Evolutionary conservation across 2,888 invertebrate species (phyloP).

Genomic region (Strigamia transsilvanica): DNA sequence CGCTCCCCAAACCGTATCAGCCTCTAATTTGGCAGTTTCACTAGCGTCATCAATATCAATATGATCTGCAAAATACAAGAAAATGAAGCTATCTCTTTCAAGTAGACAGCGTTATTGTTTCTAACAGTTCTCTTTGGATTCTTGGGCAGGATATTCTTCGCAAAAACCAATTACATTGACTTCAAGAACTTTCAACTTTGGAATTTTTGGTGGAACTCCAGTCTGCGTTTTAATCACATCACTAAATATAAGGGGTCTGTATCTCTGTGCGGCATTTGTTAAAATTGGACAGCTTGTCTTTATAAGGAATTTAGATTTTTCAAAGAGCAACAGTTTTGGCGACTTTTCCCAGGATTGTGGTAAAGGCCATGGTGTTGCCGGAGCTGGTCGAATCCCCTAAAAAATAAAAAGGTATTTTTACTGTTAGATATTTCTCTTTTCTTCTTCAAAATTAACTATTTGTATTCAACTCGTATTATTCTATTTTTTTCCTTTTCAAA

Average conservation of each 20-base stretch:
- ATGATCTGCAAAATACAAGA: background rate
- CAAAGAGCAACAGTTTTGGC: conserved; percentile 12
- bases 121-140: conserved; percentile 83
- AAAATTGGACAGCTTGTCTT: conserved; percentile 67
- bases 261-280: conserved; percentile 68
- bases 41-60: conserved; percentile 57
- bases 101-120: conserved; percentile 46
- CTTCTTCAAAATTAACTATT: background rate
- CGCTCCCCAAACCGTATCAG: conserved; percentile 79
- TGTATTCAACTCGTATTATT: background rate
- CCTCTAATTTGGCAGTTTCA: conserved; percentile 61
- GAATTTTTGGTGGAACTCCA: background rate
- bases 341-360: conserved; percentile 54
- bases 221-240: background rate
- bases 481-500: background rate
- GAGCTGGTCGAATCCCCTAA: conserved; percentile 44
- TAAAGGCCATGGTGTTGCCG: conserved; percentile 54
- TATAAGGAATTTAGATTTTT: conserved; percentile 51
- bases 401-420: background rate
- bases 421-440: background rate
- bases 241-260: conserved; percentile 53
- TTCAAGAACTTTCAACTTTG: conserved; percentile 61
- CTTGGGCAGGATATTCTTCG: conserved; percentile 72
- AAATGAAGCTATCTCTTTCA: background rate
- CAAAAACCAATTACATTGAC: conserved; percentile 72